These are phyloP conservation scores for Anisognathus igniventris DNA, from an alignment of 2,797 vertebrate species.

Conservation along the genomic window DNA sequence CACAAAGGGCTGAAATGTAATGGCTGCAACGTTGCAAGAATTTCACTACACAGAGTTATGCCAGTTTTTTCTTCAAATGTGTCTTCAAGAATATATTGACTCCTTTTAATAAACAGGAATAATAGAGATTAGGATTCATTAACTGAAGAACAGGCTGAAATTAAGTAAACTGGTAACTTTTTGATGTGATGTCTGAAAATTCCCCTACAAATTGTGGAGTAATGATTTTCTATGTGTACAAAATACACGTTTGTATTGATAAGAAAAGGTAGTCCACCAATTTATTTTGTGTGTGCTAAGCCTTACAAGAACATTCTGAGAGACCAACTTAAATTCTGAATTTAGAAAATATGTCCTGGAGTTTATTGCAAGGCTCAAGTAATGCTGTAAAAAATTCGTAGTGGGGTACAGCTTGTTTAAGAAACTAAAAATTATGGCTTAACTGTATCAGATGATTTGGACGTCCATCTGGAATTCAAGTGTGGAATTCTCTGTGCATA, in stretches of 20 bases:
- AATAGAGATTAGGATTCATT: not conserved
- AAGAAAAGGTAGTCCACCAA: not conserved
- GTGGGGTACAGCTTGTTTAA: constrained; percentile 30
- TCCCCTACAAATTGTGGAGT: not conserved
- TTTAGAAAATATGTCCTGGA: not conserved
- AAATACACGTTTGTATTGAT: not conserved
- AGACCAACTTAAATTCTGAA: not conserved
- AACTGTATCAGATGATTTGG: constrained; percentile 49
- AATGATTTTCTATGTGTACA: not conserved
- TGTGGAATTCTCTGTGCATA: not conserved
- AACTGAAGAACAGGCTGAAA: not conserved
- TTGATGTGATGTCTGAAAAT: not conserved
- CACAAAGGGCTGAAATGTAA: not conserved
- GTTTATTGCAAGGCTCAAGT: not conserved
- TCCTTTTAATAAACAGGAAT: not conserved
- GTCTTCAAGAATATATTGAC: not conserved
- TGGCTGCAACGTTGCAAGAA: not conserved
- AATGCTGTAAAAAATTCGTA: not conserved
- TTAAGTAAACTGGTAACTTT: not conserved
- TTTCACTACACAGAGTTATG: not conserved
- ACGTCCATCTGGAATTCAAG: constrained; percentile 44
- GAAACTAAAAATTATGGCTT: constrained; percentile 17
- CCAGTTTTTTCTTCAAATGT: not conserved
- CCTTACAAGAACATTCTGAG: not conserved
- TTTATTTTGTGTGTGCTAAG: not conserved